phyloP scores from a whole-genome alignment of 2,113 vertebrate genomes.

The Cranoglanis bouderius region DNA sequence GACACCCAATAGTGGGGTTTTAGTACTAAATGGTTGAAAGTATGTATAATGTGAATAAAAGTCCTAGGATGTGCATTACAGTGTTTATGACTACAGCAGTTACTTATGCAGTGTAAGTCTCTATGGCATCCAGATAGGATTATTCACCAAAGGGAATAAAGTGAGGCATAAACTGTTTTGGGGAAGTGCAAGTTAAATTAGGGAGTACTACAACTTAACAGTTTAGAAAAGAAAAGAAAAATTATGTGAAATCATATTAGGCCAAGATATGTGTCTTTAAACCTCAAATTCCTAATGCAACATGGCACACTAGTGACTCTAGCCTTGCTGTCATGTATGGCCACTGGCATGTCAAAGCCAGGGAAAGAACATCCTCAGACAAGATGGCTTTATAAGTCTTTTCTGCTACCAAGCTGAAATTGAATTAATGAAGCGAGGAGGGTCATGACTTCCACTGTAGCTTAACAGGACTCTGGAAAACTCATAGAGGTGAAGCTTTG shows the following conservation, averaged over 20 bases:
- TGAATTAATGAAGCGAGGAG: conserved; percentile 56
- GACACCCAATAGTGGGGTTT: not conserved
- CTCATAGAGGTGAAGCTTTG: conserved; percentile 66
- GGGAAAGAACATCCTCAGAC: not conserved
- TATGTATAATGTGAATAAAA: not conserved
- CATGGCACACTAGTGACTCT: not conserved
- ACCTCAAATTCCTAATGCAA: not conserved
- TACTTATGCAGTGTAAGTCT: not conserved
- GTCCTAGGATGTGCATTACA: not conserved
- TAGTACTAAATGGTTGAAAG: no score
- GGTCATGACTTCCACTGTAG: conserved; percentile 56
- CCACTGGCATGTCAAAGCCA: not conserved
- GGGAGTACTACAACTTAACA: not conserved
- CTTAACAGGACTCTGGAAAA: conserved; percentile 78
- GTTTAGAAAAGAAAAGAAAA: not conserved
- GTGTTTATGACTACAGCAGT: not conserved
- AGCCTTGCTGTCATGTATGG: not conserved
- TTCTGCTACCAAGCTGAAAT: conserved; percentile 36
- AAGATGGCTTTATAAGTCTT: conserved; percentile 43
- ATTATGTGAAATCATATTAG: not conserved
- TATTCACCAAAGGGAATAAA: no score
- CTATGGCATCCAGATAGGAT: not conserved
- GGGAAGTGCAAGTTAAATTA: no score
- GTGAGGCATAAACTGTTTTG: no score
- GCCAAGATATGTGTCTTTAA: not conserved